Evolutionary conservation across 2,113 vertebrate species (phyloP).

Genomic region (Salvelinus namaycush): DNA sequence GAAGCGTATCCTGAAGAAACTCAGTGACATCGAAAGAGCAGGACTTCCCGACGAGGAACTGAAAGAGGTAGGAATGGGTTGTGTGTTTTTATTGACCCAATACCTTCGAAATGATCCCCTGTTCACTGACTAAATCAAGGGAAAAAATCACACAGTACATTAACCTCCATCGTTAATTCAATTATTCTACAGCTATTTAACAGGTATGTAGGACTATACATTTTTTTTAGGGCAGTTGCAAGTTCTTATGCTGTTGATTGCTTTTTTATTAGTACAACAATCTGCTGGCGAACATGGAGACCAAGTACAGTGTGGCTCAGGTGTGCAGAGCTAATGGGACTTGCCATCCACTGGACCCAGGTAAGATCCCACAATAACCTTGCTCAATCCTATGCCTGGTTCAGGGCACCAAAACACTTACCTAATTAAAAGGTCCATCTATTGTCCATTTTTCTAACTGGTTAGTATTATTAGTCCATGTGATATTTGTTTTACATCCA

Average conservation of each 20-base stretch:
- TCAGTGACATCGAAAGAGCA: conserved; percentile 88
- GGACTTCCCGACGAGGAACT: conserved; percentile 77
- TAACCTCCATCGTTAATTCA: not conserved
- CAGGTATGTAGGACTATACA: too few relatives aligned
- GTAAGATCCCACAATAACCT: conserved; percentile 65
- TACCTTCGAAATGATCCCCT: not conserved
- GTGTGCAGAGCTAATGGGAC: conserved; percentile 75
- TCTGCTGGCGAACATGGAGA: conserved; percentile 91
- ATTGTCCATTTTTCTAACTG: too few relatives aligned
- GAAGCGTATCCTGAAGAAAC: conserved; percentile 84
- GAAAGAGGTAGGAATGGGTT: conserved; percentile 77
- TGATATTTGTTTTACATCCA: too few relatives aligned
- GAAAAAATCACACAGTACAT: not conserved
- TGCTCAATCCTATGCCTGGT: not conserved
- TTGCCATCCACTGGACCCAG: conserved; percentile 87
- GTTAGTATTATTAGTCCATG: too few relatives aligned
- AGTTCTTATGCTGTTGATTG: not conserved
- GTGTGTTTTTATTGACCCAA: not conserved
- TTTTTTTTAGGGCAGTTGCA: too few relatives aligned
- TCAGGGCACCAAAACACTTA: not conserved
- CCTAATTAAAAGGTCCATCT: too few relatives aligned
- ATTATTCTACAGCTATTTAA: not conserved
- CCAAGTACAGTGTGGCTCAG: conserved; percentile 85
- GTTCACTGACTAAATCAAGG: not conserved
- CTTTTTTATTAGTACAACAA: conserved; percentile 82